Conservation (phyloP, 1,140 invertebrate species). For the Neoseiulus cucumeris region DNA sequence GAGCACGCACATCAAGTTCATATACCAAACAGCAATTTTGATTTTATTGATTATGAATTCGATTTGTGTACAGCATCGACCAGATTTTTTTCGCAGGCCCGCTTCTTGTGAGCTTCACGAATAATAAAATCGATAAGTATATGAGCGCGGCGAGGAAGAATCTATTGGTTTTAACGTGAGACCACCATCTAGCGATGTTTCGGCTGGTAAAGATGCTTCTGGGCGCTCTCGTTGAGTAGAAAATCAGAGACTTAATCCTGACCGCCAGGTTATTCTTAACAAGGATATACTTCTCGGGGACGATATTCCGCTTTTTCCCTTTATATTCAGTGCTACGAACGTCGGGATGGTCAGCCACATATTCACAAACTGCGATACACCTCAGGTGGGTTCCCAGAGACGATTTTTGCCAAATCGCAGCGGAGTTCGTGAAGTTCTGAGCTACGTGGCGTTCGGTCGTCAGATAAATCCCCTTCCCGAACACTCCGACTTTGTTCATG, state of each 20-base stretch:
- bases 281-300: background rate
- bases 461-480: background rate
- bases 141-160: too few relatives aligned
- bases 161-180: too few relatives aligned
- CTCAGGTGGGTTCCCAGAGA: background rate
- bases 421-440: background rate
- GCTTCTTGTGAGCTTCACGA: background rate
- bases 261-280: background rate
- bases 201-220: too few relatives aligned
- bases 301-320: background rate
- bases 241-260: background rate
- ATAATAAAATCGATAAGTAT: too few relatives aligned
- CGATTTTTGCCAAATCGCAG: background rate
- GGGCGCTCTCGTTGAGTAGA: background rate
- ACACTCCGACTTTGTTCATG: constrained; percentile 1
- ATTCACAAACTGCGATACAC: background rate
- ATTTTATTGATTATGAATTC: too few relatives aligned
- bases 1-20: too few relatives aligned
- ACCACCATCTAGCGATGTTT: too few relatives aligned
- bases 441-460: background rate
- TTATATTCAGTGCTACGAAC: background rate
- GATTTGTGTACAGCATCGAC: background rate
- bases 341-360: background rate
- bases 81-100: background rate
- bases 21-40: too few relatives aligned